A percentile compares a stretch with the other conserved stretches of the same genome.
Evolutionary conservation across 2,113 vertebrate species (phyloP).

Genomic region (Dasyurus viverrinus): DNA sequence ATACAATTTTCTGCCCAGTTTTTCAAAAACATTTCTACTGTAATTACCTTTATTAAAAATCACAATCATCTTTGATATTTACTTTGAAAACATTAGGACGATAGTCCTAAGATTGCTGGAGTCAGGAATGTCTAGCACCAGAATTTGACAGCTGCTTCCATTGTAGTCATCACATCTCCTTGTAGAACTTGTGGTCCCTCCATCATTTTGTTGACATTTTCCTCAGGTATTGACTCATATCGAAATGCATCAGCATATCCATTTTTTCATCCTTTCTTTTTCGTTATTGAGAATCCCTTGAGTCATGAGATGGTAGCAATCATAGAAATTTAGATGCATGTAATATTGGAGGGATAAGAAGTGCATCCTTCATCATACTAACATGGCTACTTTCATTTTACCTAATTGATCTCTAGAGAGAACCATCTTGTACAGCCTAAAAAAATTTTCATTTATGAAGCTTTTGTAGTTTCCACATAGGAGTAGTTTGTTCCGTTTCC

Average conservation of each 20-base stretch:
- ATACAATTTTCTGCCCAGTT: neutral
- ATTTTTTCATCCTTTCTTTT: neutral
- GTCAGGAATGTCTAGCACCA: neutral
- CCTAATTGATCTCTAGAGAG: slow-evolving; percentile 8
- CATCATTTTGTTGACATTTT: slow-evolving; percentile 6
- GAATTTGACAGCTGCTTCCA: slow-evolving; percentile 5
- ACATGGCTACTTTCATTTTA: neutral
- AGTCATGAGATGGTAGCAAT: slow-evolving; percentile 12
- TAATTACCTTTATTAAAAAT: slow-evolving; percentile 21
- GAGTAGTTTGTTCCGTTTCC: slow-evolving; percentile 5
- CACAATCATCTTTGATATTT: neutral
- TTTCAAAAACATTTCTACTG: slow-evolving; percentile 21
- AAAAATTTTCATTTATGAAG: slow-evolving; percentile 17
- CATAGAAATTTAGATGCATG: slow-evolving; percentile 2
- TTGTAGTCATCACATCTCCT: slow-evolving; percentile 5
- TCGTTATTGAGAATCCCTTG: neutral
- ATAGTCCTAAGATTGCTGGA: slow-evolving; percentile 10
- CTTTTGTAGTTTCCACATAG: neutral
- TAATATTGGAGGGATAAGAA: slow-evolving; percentile 5
- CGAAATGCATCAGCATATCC: neutral
- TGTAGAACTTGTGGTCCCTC: neutral
- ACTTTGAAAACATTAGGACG: neutral
- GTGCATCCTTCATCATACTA: slow-evolving; percentile 4
- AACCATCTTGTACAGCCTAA: neutral
- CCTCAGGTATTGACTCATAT: neutral